A percentile compares a stretch with the other conserved stretches of the same genome.
Conservation (phyloP, 2,888 invertebrate genomes). For the Drosophila formosana region DNA sequence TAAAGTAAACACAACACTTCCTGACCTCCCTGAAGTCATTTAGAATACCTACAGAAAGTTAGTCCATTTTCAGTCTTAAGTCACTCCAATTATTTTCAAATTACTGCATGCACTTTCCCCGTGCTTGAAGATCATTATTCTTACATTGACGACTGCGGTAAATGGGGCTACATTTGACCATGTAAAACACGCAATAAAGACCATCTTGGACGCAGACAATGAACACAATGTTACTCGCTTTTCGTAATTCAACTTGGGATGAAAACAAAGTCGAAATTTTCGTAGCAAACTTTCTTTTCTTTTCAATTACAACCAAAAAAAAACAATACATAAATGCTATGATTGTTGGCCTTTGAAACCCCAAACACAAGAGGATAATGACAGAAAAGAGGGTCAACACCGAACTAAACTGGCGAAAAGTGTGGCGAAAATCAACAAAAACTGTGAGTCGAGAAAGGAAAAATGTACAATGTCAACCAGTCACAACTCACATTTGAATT, state of each 20-base stretch:
- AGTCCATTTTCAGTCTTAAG: slow-evolving; percentile 28
- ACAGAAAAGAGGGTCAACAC: slow-evolving; percentile 22
- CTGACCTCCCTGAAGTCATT: background rate
- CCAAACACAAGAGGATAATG: slow-evolving; percentile 31
- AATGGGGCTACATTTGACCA: slow-evolving; percentile 41
- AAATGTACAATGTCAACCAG: slow-evolving; percentile 29
- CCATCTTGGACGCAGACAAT: slow-evolving; percentile 42
- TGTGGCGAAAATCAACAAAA: slow-evolving; percentile 30
- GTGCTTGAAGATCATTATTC: slow-evolving; percentile 38
- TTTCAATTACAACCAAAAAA: slow-evolving; percentile 56
- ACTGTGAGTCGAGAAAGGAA: background rate
- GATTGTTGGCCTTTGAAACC: slow-evolving; percentile 29
- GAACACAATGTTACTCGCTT: slow-evolving; percentile 48
- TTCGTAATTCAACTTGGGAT: slow-evolving; percentile 25
- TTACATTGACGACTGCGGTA: slow-evolving; percentile 23
- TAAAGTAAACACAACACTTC: background rate
- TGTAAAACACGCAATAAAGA: slow-evolving; percentile 46
- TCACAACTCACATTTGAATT: slow-evolving; percentile 13
- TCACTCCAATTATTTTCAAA: slow-evolving; percentile 58
- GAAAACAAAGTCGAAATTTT: slow-evolving; percentile 44
- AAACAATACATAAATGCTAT: slow-evolving; percentile 23
- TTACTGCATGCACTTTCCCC: slow-evolving; percentile 47
- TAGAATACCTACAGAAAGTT: slow-evolving; percentile 18
- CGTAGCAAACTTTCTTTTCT: slow-evolving; percentile 67
- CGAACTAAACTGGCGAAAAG: slow-evolving; percentile 37